Evolutionary conservation across 2,113 vertebrate species (phyloP).

Genomic region (Carlito syrichta): DNA sequence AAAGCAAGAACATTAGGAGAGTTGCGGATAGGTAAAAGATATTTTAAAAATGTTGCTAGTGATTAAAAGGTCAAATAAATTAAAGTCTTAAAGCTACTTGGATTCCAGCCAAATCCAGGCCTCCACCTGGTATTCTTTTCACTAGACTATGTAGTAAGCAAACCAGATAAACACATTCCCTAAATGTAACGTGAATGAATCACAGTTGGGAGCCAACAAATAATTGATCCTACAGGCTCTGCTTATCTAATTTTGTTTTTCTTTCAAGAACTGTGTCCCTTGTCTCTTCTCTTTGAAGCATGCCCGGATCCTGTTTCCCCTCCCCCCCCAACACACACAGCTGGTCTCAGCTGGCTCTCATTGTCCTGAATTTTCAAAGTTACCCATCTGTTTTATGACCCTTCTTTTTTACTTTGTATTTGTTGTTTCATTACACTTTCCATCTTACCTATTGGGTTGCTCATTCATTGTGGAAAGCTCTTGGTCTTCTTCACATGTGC

Average conservation of each 20-base stretch:
- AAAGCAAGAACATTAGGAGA: not conserved
- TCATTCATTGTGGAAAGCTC: not conserved
- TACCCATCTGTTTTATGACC: not conserved
- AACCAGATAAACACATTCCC: not conserved
- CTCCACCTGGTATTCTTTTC: not conserved
- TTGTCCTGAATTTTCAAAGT: not conserved
- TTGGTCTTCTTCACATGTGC: not conserved
- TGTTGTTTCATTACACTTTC: not conserved
- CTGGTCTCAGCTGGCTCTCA: not conserved
- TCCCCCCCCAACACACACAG: not conserved
- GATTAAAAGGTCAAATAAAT: not conserved
- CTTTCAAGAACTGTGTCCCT: not conserved
- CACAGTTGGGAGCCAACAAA: not conserved
- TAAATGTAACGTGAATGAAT: not conserved
- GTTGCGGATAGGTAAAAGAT: not conserved
- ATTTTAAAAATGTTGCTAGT: not conserved
- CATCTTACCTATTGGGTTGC: not conserved
- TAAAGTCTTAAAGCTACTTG: conserved; percentile 3
- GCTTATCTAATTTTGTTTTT: not conserved
- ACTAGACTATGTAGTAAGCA: not conserved
- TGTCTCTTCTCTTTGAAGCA: not conserved
- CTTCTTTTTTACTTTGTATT: not conserved
- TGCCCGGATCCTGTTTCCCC: not conserved
- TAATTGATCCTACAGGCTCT: not conserved
- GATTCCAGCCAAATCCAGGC: not conserved